Percentiles rank a stretch among this genome's conserved stretches.
Evolutionary conservation across 1,140 invertebrate species (phyloP).

Genomic region (Nautilus pompilius): DNA sequence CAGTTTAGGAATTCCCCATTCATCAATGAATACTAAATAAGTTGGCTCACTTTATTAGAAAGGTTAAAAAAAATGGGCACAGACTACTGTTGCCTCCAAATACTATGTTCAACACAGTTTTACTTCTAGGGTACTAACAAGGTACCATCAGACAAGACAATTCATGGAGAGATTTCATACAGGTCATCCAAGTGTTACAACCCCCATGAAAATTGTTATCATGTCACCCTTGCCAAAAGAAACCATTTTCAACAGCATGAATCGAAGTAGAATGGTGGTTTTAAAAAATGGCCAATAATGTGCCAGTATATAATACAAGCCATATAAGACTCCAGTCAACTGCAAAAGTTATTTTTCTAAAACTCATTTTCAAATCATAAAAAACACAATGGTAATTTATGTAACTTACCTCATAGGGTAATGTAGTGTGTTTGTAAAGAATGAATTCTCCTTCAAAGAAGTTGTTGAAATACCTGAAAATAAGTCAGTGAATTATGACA

Average conservation of each 20-base stretch:
- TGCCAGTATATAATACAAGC: neutral
- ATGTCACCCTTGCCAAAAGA: neutral
- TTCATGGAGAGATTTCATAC: too few species aligned
- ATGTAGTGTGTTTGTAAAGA: slow-evolving; percentile 34
- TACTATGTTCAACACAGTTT: too few species aligned
- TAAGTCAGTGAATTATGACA: neutral
- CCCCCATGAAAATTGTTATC: too few species aligned
- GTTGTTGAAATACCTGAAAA: slow-evolving; percentile 38
- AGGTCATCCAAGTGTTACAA: too few species aligned
- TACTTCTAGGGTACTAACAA: too few species aligned
- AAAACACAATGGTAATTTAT: neutral
- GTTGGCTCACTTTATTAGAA: too few species aligned
- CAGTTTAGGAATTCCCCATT: too few species aligned
- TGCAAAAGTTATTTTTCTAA: neutral
- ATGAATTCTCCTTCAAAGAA: slow-evolving; percentile 43
- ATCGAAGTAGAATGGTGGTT: neutral
- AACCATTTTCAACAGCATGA: neutral
- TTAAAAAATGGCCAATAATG: neutral
- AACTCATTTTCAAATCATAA: neutral
- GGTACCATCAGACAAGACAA: too few species aligned
- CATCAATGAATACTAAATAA: too few species aligned
- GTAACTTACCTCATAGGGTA: slow-evolving; percentile 24
- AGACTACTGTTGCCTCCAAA: too few species aligned
- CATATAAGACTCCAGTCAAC: neutral
- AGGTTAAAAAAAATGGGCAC: too few species aligned